Percentiles rank a stretch among this genome's conserved stretches.
Evolutionary conservation across 2,797 vertebrate species (phyloP).

Genomic region (Coendou prehensilis): DNA sequence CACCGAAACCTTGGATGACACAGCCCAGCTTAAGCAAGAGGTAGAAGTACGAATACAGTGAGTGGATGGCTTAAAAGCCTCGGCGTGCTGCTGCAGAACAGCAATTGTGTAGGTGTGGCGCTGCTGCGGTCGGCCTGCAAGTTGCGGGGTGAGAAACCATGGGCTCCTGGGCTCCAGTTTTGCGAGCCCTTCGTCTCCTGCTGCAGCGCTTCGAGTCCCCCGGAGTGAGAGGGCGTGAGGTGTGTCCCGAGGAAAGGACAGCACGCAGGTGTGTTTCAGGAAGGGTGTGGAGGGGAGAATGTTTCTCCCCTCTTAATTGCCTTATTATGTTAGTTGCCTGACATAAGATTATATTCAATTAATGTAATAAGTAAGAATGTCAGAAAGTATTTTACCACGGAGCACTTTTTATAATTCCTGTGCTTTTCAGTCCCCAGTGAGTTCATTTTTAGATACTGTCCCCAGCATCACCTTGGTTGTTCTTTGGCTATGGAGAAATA

Average conservation of each 20-base stretch:
- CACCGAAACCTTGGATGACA: neutral
- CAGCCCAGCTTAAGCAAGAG: neutral
- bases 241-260: neutral
- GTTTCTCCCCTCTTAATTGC: constrained; percentile 48
- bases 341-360: constrained; percentile 60
- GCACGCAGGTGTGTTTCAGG: neutral
- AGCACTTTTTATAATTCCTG: constrained; percentile 25
- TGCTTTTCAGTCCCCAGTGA: neutral
- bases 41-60: neutral
- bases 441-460: neutral
- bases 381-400: constrained; percentile 23
- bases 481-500: neutral
- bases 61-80: neutral
- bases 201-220: neutral
- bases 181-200: neutral
- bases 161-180: neutral
- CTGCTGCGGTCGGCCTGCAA: neutral
- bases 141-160: neutral
- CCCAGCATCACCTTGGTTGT: neutral
- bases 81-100: neutral
- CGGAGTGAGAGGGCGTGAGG: neutral
- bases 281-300: constrained; percentile 56
- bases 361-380: constrained; percentile 60
- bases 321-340: constrained; percentile 52
- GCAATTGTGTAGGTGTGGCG: rapidly evolving